Evolutionary conservation across 2,113 vertebrate species (phyloP), one percentile per base, ranked within the genome.

Genomic region (Sylvilagus bachmani): DNA sequence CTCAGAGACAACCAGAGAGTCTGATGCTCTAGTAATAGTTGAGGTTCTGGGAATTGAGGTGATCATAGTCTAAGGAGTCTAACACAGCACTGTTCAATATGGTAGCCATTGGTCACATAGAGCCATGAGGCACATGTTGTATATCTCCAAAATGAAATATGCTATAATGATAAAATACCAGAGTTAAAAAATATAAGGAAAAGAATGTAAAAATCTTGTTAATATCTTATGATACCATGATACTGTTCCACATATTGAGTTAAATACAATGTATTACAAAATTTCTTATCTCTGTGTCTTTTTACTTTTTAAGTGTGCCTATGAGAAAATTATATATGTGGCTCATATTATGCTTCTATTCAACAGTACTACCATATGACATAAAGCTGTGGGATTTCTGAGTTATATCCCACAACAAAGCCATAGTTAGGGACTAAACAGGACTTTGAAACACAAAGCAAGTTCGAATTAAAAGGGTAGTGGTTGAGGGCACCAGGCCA

Each of bases 221-320:
- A 75, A 69, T 84, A 29, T 70, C 82, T 94, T 81, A 58, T 58
- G 55, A 58, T 78, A 75, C 29, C 21, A 44, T 77, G 6, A 17
- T 84, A 70, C 3, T 71, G 95, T 90, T 90, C 4, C 69, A 5
- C 67, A 75, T 82, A 88, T 44, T 83, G 51, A 81, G 2, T 78
- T 79, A 85, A 82, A 85, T 67, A n/a, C 22, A 95, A 29, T 92
- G 11, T 61, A 70, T 67, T 75, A 55, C 36, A 71, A 90, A 89
- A 67, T 64, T 31, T 33, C 51, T 94, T n/a, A 4, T 82, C n/a
- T 94, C 64, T 80, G 8, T 85, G 91, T 73, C 9, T 44, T 55
- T 93, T 90, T 75, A 61, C n/a, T 89, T 87, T 90, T 95, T 89
- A 86, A 93, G n/a, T 70, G 21, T 89, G 55, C 14, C 31, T 27